Percentiles rank a stretch among this genome's conserved stretches.
Conservation (phyloP, 2,797 vertebrate species). For the Agapornis canus region DNA sequence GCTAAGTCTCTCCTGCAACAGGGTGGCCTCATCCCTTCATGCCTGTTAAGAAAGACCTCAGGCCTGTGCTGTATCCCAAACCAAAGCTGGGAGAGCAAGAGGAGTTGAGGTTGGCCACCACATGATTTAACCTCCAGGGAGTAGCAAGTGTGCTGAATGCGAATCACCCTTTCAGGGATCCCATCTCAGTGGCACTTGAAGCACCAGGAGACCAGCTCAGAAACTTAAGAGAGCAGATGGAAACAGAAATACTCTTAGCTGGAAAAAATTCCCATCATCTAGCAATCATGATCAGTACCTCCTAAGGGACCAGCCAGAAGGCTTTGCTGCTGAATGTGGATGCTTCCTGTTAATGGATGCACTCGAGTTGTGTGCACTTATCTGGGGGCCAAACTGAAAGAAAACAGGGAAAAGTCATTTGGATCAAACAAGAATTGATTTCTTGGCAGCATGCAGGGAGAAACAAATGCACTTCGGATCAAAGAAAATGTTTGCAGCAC, state of each 20-base stretch:
- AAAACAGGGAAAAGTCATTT: not conserved
- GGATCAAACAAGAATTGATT: constrained; percentile 24
- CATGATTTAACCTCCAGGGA: not conserved
- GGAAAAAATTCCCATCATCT: not conserved
- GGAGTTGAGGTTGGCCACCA: not conserved
- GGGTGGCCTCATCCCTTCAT: not conserved
- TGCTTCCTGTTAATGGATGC: not conserved
- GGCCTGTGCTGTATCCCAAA: not conserved
- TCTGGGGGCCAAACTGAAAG: not conserved
- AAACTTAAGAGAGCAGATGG: not conserved
- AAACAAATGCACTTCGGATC: not conserved
- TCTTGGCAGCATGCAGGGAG: not conserved
- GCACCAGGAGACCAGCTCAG: not conserved
- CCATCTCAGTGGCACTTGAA: not conserved
- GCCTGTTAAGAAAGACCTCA: not conserved
- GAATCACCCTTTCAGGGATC: not conserved
- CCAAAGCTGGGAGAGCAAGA: not conserved
- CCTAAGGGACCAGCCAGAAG: constrained; percentile 17
- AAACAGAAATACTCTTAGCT: not conserved
- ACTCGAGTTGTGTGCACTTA: not conserved
- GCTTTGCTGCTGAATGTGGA: not conserved
- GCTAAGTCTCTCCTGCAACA: not conserved
- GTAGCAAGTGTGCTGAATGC: not conserved
- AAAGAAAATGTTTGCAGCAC: not conserved
- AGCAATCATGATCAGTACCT: not conserved